A percentile compares a stretch with the other conserved stretches of the same genome.
phyloP scores from a whole-genome alignment of 1,140 invertebrate genomes.

The Liolophura sinensis region DNA sequence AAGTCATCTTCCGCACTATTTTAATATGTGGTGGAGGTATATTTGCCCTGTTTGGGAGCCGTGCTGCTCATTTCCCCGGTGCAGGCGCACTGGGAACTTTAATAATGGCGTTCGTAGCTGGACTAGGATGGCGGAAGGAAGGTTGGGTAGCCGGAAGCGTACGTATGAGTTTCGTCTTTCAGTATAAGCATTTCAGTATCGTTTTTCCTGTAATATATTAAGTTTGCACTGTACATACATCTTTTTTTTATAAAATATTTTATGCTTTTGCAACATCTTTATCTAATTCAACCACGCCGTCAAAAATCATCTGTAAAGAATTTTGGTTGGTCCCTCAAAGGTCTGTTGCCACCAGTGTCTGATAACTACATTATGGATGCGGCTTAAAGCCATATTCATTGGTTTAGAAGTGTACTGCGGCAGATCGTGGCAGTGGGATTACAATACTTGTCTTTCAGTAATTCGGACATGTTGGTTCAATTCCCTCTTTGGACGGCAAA shows the following conservation, averaged over 20 bases:
- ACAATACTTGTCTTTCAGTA: too few relatives aligned
- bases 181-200: background rate
- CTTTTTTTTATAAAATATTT: background rate
- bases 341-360: too few relatives aligned
- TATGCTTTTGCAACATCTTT: background rate
- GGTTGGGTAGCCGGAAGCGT: conserved; percentile 9
- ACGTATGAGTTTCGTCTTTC: background rate
- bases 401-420: too few relatives aligned
- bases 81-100: conserved; percentile 81
- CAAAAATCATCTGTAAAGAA: too few relatives aligned
- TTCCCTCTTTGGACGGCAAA: too few relatives aligned
- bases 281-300: too few relatives aligned
- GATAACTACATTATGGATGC: too few relatives aligned
- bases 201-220: background rate
- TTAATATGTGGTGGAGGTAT: conserved; percentile 67
- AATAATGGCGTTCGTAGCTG: conserved; percentile 77
- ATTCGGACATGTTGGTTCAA: too few relatives aligned
- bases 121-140: conserved; percentile 33
- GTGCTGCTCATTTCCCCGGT: conserved; percentile 73
- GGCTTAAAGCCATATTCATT: too few relatives aligned
- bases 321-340: too few relatives aligned
- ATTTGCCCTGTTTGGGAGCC: conserved; percentile 78
- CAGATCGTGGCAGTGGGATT: too few relatives aligned
- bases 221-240: conserved; percentile 1
- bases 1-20: conserved; percentile 65